Percentiles rank a stretch among this genome's conserved stretches.
Evolutionary conservation across 2,797 vertebrate species (phyloP).

Genomic region (Thaleichthys pacificus): DNA sequence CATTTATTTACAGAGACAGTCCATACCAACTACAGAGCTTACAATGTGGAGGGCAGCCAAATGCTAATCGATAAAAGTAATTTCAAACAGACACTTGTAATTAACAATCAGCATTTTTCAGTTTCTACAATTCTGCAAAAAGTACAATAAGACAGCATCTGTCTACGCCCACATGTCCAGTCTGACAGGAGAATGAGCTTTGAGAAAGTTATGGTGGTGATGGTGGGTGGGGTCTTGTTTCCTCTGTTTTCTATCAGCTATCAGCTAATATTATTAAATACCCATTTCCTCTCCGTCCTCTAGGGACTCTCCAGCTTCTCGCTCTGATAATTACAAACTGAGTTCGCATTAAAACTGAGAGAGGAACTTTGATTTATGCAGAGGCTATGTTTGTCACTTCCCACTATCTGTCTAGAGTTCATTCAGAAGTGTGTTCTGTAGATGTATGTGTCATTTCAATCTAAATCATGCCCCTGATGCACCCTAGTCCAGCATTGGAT

Average conservation of each 20-base stretch:
- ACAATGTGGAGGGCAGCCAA: conserved; percentile 28
- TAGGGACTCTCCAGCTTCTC: conserved; percentile 34
- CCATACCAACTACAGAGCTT: conserved; percentile 12
- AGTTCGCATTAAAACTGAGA: conserved; percentile 49
- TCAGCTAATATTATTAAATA: conserved; percentile 50
- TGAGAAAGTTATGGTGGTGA: background rate
- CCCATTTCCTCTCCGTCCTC: conserved; percentile 42
- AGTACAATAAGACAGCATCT: background rate
- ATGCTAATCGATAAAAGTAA: conserved; percentile 42
- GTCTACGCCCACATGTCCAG: background rate
- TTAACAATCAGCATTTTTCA: conserved; percentile 34
- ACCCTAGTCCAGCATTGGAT: background rate
- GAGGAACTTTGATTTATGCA: conserved; percentile 29
- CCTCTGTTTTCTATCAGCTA: conserved; percentile 18
- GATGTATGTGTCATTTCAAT: background rate
- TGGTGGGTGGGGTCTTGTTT: background rate
- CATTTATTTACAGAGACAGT: background rate
- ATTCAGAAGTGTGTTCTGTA: background rate
- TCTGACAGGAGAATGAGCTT: background rate
- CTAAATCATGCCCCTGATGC: background rate
- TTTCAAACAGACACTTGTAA: conserved; percentile 42
- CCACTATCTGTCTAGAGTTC: background rate
- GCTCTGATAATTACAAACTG: conserved; percentile 57
- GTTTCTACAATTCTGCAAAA: conserved; percentile 9
- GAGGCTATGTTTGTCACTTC: background rate